phyloP scores from a whole-genome alignment of 2,888 invertebrate species.

The Tipula lateralis region DNA sequence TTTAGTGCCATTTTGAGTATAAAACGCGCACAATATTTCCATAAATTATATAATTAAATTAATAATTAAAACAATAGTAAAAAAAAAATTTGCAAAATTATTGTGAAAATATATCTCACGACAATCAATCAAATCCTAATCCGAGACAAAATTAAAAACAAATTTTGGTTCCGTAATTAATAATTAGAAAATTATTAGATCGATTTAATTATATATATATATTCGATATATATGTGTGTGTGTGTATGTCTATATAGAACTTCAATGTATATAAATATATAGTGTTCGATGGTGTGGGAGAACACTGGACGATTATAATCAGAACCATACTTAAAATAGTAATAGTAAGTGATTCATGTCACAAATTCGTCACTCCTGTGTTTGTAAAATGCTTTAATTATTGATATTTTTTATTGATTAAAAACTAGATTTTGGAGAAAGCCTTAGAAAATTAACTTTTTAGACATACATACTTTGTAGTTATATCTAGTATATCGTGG shows the following conservation, averaged over 20 bases:
- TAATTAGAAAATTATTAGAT: background rate
- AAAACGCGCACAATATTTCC: background rate
- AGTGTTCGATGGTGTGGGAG: background rate
- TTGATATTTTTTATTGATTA: background rate
- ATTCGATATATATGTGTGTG: background rate
- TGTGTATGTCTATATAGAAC: background rate
- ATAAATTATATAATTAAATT: background rate
- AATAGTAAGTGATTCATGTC: background rate
- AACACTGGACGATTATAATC: background rate
- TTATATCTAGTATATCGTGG: background rate
- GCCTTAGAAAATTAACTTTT: background rate
- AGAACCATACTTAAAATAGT: background rate
- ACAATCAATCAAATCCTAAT: background rate
- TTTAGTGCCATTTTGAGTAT: background rate
- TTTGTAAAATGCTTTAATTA: background rate
- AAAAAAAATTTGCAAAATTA: background rate
- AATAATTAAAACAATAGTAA: background rate
- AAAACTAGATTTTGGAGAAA: background rate
- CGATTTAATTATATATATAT: no score
- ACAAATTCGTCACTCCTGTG: background rate
- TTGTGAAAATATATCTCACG: slow-evolving; percentile 4
- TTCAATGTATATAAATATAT: background rate
- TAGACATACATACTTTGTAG: background rate
- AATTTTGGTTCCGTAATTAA: background rate
- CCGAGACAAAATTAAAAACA: background rate